phyloP scores from a whole-genome alignment of 2,888 invertebrate genomes.

The Toxonevra muliebris region DNA sequence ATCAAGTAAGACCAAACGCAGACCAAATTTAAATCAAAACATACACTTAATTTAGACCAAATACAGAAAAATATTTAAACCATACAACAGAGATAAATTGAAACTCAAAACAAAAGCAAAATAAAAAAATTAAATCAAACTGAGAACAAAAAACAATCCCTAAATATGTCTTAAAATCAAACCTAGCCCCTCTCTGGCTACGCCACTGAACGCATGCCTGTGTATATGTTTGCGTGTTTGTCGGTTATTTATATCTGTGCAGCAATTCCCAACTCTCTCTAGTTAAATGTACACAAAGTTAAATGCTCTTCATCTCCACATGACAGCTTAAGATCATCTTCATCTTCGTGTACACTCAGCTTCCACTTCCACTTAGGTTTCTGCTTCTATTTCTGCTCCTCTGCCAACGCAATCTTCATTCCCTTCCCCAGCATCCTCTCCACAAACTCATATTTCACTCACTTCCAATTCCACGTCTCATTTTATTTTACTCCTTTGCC shows the following conservation, averaged over 20 bases:
- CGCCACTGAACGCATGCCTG: neutral
- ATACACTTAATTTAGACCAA: no score
- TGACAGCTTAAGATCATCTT: constrained; percentile 19
- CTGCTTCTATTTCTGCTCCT: neutral
- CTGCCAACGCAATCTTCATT: neutral
- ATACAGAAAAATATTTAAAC: no score
- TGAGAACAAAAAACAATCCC: no score
- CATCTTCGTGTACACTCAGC: neutral
- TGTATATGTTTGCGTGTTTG: neutral
- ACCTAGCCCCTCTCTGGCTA: no score
- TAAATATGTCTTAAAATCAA: no score
- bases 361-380: neutral
- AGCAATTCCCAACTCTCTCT: neutral
- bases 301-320: constrained; percentile 3
- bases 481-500: neutral
- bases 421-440: neutral
- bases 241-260: constrained; percentile 8
- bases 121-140: no score
- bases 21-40: no score
- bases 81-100: no score
- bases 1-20: no score
- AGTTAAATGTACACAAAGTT: neutral
- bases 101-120: no score
- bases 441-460: neutral
- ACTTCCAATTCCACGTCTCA: neutral